These are phyloP conservation scores for Pristionchus exspectatus DNA, from an alignment of 2,888 invertebrate genomes.

Conservation along the genomic window DNA sequence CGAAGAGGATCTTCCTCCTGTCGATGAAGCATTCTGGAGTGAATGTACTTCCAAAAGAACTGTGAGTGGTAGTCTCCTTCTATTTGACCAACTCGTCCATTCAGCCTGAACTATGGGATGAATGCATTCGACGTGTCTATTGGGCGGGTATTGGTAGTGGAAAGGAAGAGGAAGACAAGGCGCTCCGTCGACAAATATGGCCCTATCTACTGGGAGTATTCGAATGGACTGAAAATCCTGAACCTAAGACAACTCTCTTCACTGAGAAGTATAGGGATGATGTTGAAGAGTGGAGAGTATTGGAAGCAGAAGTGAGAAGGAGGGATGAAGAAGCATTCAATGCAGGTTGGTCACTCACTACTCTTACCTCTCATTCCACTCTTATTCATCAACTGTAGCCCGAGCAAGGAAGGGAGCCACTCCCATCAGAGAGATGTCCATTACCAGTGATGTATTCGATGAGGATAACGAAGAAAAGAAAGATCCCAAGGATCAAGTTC, in stretches of 20 bases:
- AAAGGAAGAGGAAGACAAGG: slow-evolving; percentile 82
- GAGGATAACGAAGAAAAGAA: slow-evolving; percentile 59
- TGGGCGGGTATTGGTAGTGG: slow-evolving; percentile 87
- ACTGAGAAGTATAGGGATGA: slow-evolving; percentile 66
- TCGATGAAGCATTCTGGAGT: slow-evolving; percentile 74
- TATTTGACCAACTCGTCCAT: slow-evolving; percentile 11
- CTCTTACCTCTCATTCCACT: neutral
- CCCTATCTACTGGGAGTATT: slow-evolving; percentile 76
- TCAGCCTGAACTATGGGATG: slow-evolving; percentile 81
- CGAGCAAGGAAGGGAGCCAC: slow-evolving; percentile 67
- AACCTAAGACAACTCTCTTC: slow-evolving; percentile 64
- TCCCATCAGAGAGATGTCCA: slow-evolving; percentile 68
- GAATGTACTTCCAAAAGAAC: slow-evolving; percentile 66
- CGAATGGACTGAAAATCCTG: slow-evolving; percentile 72
- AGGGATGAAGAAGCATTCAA: slow-evolving; percentile 84
- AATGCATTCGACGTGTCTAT: slow-evolving; percentile 90
- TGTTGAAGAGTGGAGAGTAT: slow-evolving; percentile 95
- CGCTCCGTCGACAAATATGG: slow-evolving; percentile 79
- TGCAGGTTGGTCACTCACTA: slow-evolving; percentile 59
- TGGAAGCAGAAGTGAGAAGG: slow-evolving; percentile 92
- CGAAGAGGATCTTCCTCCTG: slow-evolving; percentile 62
- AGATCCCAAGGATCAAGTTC: slow-evolving; percentile 28
- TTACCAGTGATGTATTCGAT: slow-evolving; percentile 75
- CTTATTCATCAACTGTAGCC: slow-evolving; percentile 58
- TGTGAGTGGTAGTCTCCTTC: slow-evolving; percentile 49